Evolutionary conservation across 2,113 vertebrate species (phyloP), one percentile per base, ranked within the genome.

Genomic region (Entelurus aequoreus): DNA sequence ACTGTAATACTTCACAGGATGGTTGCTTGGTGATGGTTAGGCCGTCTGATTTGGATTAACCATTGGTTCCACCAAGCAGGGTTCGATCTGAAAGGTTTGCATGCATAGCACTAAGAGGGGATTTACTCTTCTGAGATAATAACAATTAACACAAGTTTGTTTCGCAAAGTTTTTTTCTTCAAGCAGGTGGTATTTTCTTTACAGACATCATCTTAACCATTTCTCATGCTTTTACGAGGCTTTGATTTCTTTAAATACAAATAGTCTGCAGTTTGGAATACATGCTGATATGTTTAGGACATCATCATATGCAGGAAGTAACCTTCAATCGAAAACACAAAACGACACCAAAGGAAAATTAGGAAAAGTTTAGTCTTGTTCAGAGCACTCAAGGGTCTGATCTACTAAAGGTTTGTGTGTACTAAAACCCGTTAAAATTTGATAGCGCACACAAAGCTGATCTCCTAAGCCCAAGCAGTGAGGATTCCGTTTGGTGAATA

Each of bases 41-140:
- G 56, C 55, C 28, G 55, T 44, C 69, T 73, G 59, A 37, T 57
- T 52, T 73, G 91, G 91, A 93, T 94, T 93, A 94, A 94, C 93
- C 93, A 94, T 94, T 95, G 92, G 90, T 91, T 92, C 90, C 88
- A 91, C 90, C 80, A 88, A 86, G 89, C 84, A 84, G 75, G 88
- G 87, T 88, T 89, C 84, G 89, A 87, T 91, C 85, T 71, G 28
- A 89, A 78, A 89, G 74, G 78, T 93, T 83, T 88, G 88, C 78
- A 77, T 81, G 89, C 88, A 86, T 91, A 92, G 90, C 81, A 59
- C 87, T 80, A 91, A 92, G 90, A 89, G 77, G 79, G 78, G 86
- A 46, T 88, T 81, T 87, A 19, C 87, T 87, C 89, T 86, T 90
- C 73, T 80, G 82, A 78, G 80, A 85, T 87, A 47, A 50, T 68